These are phyloP conservation scores for Sterrhoptilus dennistouni DNA, from an alignment of 2,113 vertebrate species.

Conservation along the genomic window DNA sequence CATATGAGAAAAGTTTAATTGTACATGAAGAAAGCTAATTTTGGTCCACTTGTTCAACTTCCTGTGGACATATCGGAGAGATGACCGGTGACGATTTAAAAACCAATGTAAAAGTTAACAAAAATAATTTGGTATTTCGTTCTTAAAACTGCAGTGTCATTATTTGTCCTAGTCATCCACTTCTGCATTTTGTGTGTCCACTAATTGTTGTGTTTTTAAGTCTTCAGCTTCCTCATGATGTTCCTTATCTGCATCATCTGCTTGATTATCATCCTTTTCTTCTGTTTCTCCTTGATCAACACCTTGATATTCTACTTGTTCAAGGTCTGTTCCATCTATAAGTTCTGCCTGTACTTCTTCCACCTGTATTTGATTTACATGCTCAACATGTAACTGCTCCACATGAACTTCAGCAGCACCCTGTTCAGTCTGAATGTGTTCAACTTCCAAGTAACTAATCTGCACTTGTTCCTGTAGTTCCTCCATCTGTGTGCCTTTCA, in stretches of 20 bases:
- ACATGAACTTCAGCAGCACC: conserved; percentile 80
- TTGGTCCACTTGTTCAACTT: conserved; percentile 74
- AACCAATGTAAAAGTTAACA: conserved; percentile 54
- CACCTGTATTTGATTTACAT: conserved; percentile 79
- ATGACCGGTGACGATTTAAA: conserved; percentile 35
- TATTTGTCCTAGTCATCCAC: conserved; percentile 43
- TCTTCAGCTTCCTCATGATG: conserved; percentile 44
- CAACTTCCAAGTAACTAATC: conserved; percentile 81
- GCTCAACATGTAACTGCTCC: conserved; percentile 78
- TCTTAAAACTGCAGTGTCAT: conserved; percentile 32
- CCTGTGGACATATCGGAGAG: conserved; percentile 11
- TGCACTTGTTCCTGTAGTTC: conserved; percentile 82
- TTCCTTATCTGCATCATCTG: conserved; percentile 17
- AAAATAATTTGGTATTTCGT: conserved; percentile 66
- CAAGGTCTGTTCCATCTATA: conserved; percentile 70
- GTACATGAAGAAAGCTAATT: conserved; percentile 60
- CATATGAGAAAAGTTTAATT: conserved; percentile 43
- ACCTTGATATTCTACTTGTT: conserved; percentile 68
- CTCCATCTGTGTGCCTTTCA: conserved; percentile 72
- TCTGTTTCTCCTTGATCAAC: conserved; percentile 62
- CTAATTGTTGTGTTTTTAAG: conserved; percentile 49
- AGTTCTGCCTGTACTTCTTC: conserved; percentile 80
- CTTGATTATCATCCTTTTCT: conserved; percentile 31
- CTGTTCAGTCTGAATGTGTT: conserved; percentile 82
- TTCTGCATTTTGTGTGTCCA: conserved; percentile 34